Base-by-base conservation (phyloP, 2,797 vertebrate genomes). In the Microtus agrestis region DNA sequence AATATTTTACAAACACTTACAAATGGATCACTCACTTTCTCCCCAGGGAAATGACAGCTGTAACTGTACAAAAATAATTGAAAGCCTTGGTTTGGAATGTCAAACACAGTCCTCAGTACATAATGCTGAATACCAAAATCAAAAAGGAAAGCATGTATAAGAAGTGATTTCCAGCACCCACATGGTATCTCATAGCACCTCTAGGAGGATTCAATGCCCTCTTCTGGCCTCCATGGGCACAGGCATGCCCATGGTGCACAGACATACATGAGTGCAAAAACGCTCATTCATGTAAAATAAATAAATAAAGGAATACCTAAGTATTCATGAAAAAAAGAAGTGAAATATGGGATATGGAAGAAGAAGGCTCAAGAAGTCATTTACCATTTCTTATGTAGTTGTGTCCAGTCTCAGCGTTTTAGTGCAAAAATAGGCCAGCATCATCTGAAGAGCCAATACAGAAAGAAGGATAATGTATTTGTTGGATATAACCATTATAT, bases 1-100 rank as follows among this genome's bases (percentile, higher is more conserved):
- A 74, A 74, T 61, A 74, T 96, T 93, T 59, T 43, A 19, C 34
- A 76, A 78, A 86, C 48, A 43, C 46, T 91, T 92, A 85, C 61
- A 56, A 89, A 65, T 56, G 14, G 54, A 88, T 76, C 34, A 23
- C 93, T 80, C 56, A n/a, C 65, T 59, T 4, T 3, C 21, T 87
- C 77, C 48, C 48, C 51, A 74, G 25, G 4, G 51, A 65, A 88
- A 79, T 4, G 61, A 13, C 43, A 76, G 13, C 31, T 69, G 65
- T 54, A 82, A 21, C 61, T 79, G 21, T 54, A 73, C 56, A 85
- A 67, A 87, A n/a, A 46, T 11, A 37, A 81, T 54, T 9, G 17
- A 31, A 51, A 71, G 10, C 25, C 21, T 54, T 61, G 43, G 6
- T 29, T 84, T 88, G 15, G 5, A 29, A 69, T 89, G 25, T 37